Evolutionary conservation across 2,113 vertebrate species (phyloP), one percentile per base, ranked within the genome.

Genomic region (Sphyrna mokarran): DNA sequence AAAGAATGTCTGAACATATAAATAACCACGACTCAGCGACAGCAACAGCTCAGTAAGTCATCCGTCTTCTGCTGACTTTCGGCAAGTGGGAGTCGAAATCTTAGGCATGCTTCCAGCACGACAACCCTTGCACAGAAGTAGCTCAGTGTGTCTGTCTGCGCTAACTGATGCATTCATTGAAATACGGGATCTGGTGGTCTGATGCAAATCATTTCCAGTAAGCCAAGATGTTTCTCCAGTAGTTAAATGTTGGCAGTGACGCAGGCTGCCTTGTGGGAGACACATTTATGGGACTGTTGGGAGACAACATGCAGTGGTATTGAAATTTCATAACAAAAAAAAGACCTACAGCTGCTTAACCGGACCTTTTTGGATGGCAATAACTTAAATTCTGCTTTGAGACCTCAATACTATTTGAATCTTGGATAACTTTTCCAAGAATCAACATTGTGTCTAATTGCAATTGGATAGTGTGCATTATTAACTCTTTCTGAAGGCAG

Each of bases 161-260:
- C 97, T 96, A 70, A 96, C 97, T 96, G 96, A 96, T 97, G 97
- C 33, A 5, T 96, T 96, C 95, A 97, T 97, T 97, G 98, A 98
- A 98, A 98, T 97, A 97, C 96, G 97, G 97, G 96, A 96, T 96
- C 72, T 93, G 96, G 97, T 97, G 96, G 96, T 96, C 97, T 95
- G 97, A 97, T 97, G 97, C 97, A 97, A 97, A 97, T 98, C 97
- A 97, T 97, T 98, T 98, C 98, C 98, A 98, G 98, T 98, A 98
- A 98, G 97, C 97, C 97, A 98, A 97, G 98, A 98, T 97, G 97
- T 98, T 97, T 98, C 97, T 97, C 97, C 97, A 97, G 98, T 97
- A 97, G 97, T 98, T 98, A 76, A 95, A 72, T 95, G 97, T 97
- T 98, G 98, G 98, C 98, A 97, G 97, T 97, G 97, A 97, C 97